Base-by-base conservation (phyloP, 2,113 vertebrate genomes). In the Passerina amoena region DNA sequence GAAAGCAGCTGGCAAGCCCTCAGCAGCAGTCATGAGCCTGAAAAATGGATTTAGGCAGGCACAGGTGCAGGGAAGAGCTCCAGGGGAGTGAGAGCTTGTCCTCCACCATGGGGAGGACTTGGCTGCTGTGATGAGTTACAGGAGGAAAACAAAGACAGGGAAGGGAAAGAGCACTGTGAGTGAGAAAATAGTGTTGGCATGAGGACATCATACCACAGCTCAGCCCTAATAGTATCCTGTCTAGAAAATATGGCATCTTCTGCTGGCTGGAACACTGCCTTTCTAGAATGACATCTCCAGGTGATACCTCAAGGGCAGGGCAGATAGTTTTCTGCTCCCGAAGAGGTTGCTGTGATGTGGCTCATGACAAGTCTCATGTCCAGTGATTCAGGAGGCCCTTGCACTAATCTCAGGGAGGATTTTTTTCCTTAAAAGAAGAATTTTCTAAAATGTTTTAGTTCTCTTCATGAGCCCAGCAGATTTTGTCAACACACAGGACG, bases 11-110 rank as follows among this genome's bases (percentile, higher is more conserved):
- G 92, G 72, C 50, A 53, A 95, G 25, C 16, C 38, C 79, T 83
- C 25, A 56, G 63, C 68, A 27, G 25, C 30, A 65, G 68, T 86
- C 63, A 73, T 35, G 82, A 92, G 76, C 66, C 78, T 81, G 79
- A 51, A 69, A 77, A 72, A 61, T n/a, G 71, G 60, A 82, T 93
- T 59, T 69, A 71, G 75, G 91, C 88, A 92, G 85, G 56, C 14
- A 6, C 95, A 95, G 95, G 84, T 96, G 95, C 85, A 93, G 80
- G 91, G 88, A 92, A 1, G 4, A 90, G 90, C 79, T 96, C 79
- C 94, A 90, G 92, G 27, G 42, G 19, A 80, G 54, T 6, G 7
- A 33, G 50, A 93, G 44, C 54, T 21, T 57, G 48, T 90, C n/a
- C n/a, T n/a, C n/a, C n/a, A 90, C 69, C 42, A 30, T 0, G 0